Base-by-base conservation (phyloP, 2,888 invertebrate species). In the Aphodius sticticus region DNA sequence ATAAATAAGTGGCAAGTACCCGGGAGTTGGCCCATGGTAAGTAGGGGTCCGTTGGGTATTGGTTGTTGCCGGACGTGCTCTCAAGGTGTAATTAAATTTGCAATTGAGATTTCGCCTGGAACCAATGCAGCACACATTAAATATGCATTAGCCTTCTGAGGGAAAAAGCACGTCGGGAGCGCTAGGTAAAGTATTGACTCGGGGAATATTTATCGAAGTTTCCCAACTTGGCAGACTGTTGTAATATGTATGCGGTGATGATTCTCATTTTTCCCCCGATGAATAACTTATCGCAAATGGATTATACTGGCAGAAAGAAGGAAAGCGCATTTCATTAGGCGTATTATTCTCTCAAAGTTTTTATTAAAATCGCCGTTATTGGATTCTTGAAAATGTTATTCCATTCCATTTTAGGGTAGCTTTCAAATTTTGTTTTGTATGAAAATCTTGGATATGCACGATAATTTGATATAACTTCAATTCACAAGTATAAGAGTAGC, bases 61-160 rank as follows among this genome's bases (percentile, higher is more conserved):
- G 26, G 74, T 36, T 74, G 36, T 74, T 35, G 7, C 12, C 16
- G 74, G 26, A 35, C 74, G 9, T 74, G 74, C 74, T 74, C 74
- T 36, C n/a, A 74, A 74, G 74, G 74, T 74, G 74, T 74, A 74
- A 74, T 74, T 74, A 74, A 74, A 74, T 74, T 74, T 74, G 74
- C 74, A 74, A 74, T 74, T 74, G 74, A 74, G 74, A 74, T 74
- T 74, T 74, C 35, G 74, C 74, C 35, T 74, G 74, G 74, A 74
- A 74, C 35, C 74, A 36, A 74, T 74, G 74, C 74, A 74, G 35
- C 16, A n/a, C 36, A 26, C 74, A 36, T 74, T 74, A 74, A 74
- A 74, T 74, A 74, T 74, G 74, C 74, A 74, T 74, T 74, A 74
- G 74, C 35, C 53, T 7, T 7, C 53, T 12, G 53, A 53, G 53